Evolutionary conservation across 2,888 invertebrate genomes (phyloP), one percentile per base, ranked within the genome.

Genomic region (Phengaris arion): DNA sequence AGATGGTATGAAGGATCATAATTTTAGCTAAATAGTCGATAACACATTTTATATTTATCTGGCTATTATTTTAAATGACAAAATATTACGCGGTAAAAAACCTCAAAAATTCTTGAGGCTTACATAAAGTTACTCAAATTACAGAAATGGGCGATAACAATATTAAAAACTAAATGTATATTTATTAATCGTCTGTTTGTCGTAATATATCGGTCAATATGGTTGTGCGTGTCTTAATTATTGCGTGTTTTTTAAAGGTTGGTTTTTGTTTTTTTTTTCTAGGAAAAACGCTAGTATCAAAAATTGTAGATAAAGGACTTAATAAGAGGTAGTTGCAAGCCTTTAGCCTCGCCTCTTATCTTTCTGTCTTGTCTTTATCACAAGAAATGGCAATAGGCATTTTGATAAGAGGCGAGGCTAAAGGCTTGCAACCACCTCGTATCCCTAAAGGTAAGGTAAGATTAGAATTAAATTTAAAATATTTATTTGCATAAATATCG

Each of bases 181-280:
- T 69, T 69, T 69, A 22, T 48, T 48, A 48, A n/a, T 10, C 69
- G 69, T 15, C 15, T 69, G 48, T 69, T 69, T 48, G 69, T 69
- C 48, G 69, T 69, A 69, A 48, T 69, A 48, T 69, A 69, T 69
- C 48, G 12, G n/a, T 69, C 46, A 69, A 15, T 15, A 69, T 69
- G 69, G 69, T 69, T 69, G 69, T 69, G 69, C 13, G 69, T 69
- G 69, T 69, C 48, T 69, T 69, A 69, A 48, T 69, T 69, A 69
- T 69, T 9, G 13, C 69, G 46, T 69, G 48, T 69, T 69, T 69
- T 69, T 8, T 69, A 48, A 46, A 69, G 69, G 69, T 69, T 48
- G n/a, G 69, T 15, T 69, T 48, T 15, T 7, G 45, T 15, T 69
- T 2, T 48, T 13, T 13, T 64, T 64, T 45, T 64, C 64, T 64